Percentiles rank a stretch among this genome's conserved stretches.
These are phyloP conservation scores for Podarcis raffonei DNA, from an alignment of 2,113 vertebrate species.

Conservation along the genomic window DNA sequence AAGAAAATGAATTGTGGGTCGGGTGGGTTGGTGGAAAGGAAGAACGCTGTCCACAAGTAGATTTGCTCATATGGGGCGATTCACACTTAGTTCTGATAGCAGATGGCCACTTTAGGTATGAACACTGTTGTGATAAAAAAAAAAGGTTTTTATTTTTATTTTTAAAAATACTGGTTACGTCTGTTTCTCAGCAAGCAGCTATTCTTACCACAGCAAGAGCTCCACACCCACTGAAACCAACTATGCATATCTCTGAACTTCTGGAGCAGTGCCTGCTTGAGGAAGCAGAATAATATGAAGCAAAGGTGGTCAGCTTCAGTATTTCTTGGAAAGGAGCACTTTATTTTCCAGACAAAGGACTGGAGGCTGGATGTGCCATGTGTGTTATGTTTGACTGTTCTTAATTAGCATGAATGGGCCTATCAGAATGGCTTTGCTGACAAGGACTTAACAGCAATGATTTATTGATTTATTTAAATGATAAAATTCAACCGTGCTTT, in stretches of 20 bases:
- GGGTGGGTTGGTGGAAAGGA: background rate
- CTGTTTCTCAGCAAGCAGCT: background rate
- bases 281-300: background rate
- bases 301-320: background rate
- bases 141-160: background rate
- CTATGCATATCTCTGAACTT: background rate
- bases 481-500: background rate
- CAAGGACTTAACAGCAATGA: background rate
- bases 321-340: background rate
- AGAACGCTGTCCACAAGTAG: background rate
- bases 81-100: background rate
- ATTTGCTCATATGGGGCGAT: background rate
- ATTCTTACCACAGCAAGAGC: background rate
- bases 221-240: background rate
- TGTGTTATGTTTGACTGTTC: background rate
- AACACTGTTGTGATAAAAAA: background rate
- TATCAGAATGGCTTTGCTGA: background rate
- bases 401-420: background rate
- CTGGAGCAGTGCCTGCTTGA: background rate
- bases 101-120: conserved; percentile 10
- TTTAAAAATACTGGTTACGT: background rate
- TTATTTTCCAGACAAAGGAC: background rate
- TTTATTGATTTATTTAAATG: background rate
- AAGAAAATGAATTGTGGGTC: background rate
- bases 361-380: background rate